These are phyloP conservation scores for Syngnathus rostellatus DNA, from an alignment of 2,797 vertebrate genomes.

Conservation along the genomic window DNA sequence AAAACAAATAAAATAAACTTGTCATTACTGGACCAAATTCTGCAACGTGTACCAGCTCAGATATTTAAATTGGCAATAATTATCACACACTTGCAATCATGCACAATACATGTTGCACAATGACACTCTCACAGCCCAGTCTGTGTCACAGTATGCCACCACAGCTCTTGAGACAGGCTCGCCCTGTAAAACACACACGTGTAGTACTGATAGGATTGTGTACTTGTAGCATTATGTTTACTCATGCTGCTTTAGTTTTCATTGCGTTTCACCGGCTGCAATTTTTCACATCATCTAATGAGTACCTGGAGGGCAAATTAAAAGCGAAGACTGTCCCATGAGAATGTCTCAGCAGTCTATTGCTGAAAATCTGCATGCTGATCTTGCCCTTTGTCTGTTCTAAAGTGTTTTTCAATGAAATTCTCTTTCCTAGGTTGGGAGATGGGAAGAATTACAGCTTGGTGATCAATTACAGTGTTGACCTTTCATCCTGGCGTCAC, in stretches of 20 bases:
- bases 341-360: neutral
- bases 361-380: neutral
- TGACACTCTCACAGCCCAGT: slow-evolving; percentile 12
- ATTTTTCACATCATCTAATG: slow-evolving; percentile 12
- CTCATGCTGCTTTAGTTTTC: neutral
- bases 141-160: slow-evolving; percentile 12
- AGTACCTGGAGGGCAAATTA: neutral
- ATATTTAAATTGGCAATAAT: neutral
- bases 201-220: slow-evolving; percentile 53
- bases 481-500: slow-evolving; percentile 20
- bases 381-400: neutral
- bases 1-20: no score
- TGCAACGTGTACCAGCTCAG: neutral
- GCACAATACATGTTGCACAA: neutral
- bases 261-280: neutral
- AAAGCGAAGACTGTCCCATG: neutral
- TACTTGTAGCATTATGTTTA: neutral
- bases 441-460: neutral
- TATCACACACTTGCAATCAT: slow-evolving; percentile 6
- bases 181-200: slow-evolving; percentile 40
- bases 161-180: slow-evolving; percentile 46
- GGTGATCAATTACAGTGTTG: slow-evolving; percentile 10
- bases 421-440: neutral
- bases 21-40: neutral
- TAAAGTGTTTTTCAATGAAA: neutral